phyloP scores from a whole-genome alignment of 2,797 vertebrate genomes.

The Chelidonichthys spinosus region DNA sequence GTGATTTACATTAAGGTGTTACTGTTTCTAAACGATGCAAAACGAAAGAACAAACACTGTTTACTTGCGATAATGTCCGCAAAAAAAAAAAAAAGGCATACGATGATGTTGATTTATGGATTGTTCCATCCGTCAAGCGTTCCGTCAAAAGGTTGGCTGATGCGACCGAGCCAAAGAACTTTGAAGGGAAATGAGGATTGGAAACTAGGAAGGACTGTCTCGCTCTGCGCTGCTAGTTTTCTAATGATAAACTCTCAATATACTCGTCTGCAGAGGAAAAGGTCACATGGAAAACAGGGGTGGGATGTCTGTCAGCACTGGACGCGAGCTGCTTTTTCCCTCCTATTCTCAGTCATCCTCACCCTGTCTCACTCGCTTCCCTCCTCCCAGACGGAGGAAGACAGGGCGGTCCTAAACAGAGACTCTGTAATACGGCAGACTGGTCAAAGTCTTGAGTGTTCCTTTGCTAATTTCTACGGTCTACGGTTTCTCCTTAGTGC shows the following conservation, averaged over 20 bases:
- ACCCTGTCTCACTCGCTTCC: slow-evolving; percentile 36
- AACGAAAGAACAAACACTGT: slow-evolving; percentile 53
- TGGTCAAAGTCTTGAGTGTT: slow-evolving; percentile 57
- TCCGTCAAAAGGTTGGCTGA: slow-evolving; percentile 44
- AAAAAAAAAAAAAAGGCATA: slow-evolving; percentile 7
- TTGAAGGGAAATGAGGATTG: slow-evolving; percentile 31
- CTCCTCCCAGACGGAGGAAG: slow-evolving; percentile 48
- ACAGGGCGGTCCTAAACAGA: slow-evolving; percentile 43
- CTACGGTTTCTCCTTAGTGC: slow-evolving; percentile 79
- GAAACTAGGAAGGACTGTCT: slow-evolving; percentile 41
- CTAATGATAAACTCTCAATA: slow-evolving; percentile 62
- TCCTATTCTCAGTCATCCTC: slow-evolving; percentile 54
- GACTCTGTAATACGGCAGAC: slow-evolving; percentile 46
- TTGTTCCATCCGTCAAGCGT: slow-evolving; percentile 24
- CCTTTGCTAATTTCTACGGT: slow-evolving; percentile 68
- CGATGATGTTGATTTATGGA: slow-evolving; percentile 31
- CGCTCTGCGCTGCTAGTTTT: slow-evolving; percentile 64
- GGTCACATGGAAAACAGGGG: slow-evolving; percentile 62
- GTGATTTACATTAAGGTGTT: slow-evolving; percentile 70
- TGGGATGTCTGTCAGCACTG: slow-evolving; percentile 61
- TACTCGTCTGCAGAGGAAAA: slow-evolving; percentile 68
- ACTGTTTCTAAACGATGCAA: slow-evolving; percentile 76
- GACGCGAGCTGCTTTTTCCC: slow-evolving; percentile 49
- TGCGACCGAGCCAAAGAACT: slow-evolving; percentile 44
- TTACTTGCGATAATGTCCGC: slow-evolving; percentile 54